Conservation (phyloP, 2,797 vertebrate species). For the Antennarius maculatus region DNA sequence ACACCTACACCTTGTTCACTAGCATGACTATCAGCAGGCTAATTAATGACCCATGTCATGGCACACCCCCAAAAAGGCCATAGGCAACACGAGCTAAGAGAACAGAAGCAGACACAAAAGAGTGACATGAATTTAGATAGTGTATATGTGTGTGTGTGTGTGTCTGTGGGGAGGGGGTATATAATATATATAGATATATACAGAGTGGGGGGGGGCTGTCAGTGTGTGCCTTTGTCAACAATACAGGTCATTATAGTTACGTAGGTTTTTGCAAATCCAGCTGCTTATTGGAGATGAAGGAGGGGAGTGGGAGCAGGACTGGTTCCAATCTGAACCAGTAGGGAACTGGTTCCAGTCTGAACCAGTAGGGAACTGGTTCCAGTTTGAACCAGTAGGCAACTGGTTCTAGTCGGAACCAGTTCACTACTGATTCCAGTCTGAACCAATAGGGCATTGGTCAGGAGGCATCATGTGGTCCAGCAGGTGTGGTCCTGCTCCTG, state of each 20-base stretch:
- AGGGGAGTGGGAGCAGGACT: slow-evolving; percentile 49
- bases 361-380: background rate
- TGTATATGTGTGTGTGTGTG: background rate
- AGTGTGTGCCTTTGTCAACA: slow-evolving; percentile 68
- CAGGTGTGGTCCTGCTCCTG: slow-evolving; percentile 50
- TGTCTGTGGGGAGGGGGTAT: slow-evolving; percentile 41
- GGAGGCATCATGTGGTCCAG: slow-evolving; percentile 19
- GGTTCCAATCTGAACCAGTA: slow-evolving; percentile 19
- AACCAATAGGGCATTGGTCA: too few relatives aligned
- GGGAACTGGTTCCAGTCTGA: slow-evolving; percentile 16
- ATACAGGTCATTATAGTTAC: slow-evolving; percentile 62
- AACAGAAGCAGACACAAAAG: slow-evolving; percentile 61
- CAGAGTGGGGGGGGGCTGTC: slow-evolving; percentile 47
- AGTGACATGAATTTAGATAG: slow-evolving; percentile 48
- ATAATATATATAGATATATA: slow-evolving; percentile 28
- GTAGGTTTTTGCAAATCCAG: slow-evolving; percentile 67
- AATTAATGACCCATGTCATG: slow-evolving; percentile 56
- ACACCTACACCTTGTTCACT: slow-evolving; percentile 60
- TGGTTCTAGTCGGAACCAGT: too few relatives aligned
- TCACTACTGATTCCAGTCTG: too few relatives aligned
- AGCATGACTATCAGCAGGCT: slow-evolving; percentile 59
- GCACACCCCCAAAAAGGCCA: slow-evolving; percentile 44
- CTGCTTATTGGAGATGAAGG: slow-evolving; percentile 60
- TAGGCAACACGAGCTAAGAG: slow-evolving; percentile 63
- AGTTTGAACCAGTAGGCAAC: too few relatives aligned